Conservation (phyloP, 2,797 vertebrate species). For the Adelosebastes latens region DNA sequence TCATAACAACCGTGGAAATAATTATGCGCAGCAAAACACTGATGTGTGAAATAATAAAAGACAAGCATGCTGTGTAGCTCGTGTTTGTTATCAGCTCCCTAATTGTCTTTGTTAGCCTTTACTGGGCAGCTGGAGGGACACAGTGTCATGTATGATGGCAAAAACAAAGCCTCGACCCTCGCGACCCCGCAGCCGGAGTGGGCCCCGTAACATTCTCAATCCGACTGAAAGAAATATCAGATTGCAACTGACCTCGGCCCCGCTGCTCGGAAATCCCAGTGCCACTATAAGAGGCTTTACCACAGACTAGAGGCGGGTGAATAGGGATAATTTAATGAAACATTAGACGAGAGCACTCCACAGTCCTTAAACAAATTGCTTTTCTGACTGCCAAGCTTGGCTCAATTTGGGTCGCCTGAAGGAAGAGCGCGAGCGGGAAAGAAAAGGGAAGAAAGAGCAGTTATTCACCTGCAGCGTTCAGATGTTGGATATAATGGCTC, state of each 20-base stretch:
- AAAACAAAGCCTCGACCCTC: constrained; percentile 47
- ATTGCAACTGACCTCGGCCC: constrained; percentile 65
- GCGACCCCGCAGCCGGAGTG: constrained; percentile 6
- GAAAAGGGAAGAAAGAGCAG: constrained; percentile 26
- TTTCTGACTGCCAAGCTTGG: constrained; percentile 61
- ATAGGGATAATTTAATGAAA: constrained; percentile 84
- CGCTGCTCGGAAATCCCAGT: constrained; percentile 61
- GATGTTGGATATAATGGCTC: not conserved
- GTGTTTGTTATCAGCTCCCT: constrained; percentile 10
- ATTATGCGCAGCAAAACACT: constrained; percentile 11
- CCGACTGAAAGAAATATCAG: constrained; percentile 70
- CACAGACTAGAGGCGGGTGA: constrained; percentile 66
- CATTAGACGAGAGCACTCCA: constrained; percentile 77
- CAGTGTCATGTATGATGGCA: constrained; percentile 29
- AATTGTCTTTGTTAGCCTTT: constrained; percentile 32
- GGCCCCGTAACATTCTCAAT: constrained; percentile 35
- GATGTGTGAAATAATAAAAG: constrained; percentile 23
- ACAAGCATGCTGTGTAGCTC: not conserved
- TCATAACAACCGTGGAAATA: constrained; percentile 20
- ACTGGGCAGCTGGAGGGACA: constrained; percentile 12
- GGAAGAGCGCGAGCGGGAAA: constrained; percentile 42
- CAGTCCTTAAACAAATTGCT: constrained; percentile 81
- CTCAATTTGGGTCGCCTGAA: constrained; percentile 61
- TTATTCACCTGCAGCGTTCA: constrained; percentile 35
- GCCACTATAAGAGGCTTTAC: constrained; percentile 77